Evolutionary conservation across 1,140 invertebrate genomes (phyloP).

Genomic region (Fopius arisanus): DNA sequence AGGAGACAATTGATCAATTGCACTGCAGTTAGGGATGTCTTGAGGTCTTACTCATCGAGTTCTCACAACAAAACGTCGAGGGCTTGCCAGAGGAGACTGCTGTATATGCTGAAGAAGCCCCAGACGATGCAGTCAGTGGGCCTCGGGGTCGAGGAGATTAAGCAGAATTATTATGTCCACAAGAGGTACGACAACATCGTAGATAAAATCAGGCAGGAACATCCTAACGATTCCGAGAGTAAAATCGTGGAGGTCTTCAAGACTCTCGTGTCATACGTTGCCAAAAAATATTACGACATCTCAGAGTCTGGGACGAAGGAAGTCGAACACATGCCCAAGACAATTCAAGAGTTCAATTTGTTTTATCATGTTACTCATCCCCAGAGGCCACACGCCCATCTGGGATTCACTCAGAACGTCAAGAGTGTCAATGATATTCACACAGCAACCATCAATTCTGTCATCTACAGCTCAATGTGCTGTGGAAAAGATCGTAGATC

Average conservation of each 20-base stretch:
- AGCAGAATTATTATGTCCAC: conserved; percentile 66
- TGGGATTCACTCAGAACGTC: conserved; percentile 51
- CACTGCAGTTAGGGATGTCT: conserved; percentile 69
- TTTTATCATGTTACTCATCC: conserved; percentile 51
- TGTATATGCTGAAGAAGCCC: conserved; percentile 71
- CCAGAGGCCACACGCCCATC: conserved; percentile 39
- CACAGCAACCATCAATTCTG: conserved; percentile 61
- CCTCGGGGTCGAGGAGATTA: conserved; percentile 70
- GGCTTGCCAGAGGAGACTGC: conserved; percentile 73
- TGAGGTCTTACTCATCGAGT: conserved; percentile 66
- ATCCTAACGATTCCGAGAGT: conserved; percentile 46
- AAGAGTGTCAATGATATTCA: conserved; percentile 51
- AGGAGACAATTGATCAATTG: conserved; percentile 63
- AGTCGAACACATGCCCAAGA: conserved; percentile 52
- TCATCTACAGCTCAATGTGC: conserved; percentile 72
- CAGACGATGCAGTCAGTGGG: conserved; percentile 67
- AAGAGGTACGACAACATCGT: conserved; percentile 52
- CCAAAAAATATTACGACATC: conserved; percentile 58
- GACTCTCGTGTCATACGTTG: conserved; percentile 55
- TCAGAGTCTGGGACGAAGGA: conserved; percentile 52
- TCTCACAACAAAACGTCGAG: conserved; percentile 75
- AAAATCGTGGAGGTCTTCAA: conserved; percentile 52
- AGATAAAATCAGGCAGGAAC: conserved; percentile 49
- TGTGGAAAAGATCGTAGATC: conserved; percentile 69
- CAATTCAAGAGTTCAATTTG: conserved; percentile 63